These are phyloP conservation scores for Oasisia sp. DNA, from an alignment of 2,888 invertebrate species.

Conservation along the genomic window DNA sequence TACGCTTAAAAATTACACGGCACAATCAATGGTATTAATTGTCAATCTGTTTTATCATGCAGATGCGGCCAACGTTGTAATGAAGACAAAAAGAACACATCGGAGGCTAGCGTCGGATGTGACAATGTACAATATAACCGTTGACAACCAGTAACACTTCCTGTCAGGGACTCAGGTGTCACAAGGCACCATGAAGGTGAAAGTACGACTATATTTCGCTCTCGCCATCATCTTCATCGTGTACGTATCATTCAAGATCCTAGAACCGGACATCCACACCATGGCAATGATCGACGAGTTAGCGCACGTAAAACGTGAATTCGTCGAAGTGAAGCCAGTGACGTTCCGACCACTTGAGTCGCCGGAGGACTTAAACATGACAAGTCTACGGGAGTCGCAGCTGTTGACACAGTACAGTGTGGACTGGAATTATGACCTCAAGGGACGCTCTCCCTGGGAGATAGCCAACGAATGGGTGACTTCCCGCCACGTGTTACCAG, in stretches of 20 bases:
- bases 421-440: constrained; percentile 27
- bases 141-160: too few relatives aligned
- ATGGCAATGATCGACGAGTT: background rate
- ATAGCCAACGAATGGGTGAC: constrained; percentile 60
- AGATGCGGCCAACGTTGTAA: background rate
- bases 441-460: constrained; percentile 46
- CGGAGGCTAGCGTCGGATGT: background rate
- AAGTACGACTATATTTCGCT: background rate
- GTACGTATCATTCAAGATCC: background rate
- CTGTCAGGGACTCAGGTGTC: background rate
- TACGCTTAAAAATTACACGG: too few relatives aligned
- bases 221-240: constrained; percentile 10
- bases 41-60: background rate
- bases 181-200: background rate
- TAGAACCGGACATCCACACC: background rate
- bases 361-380: background rate
- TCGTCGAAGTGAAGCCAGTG: background rate
- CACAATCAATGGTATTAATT: background rate
- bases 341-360: background rate
- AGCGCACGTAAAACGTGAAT: background rate
- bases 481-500: constrained; percentile 55
- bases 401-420: constrained; percentile 25
- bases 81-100: background rate
- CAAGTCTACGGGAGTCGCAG: background rate
- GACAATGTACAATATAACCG: background rate